Percentiles rank a stretch among this genome's conserved stretches.
These are phyloP conservation scores for Kryptolebias ocellatus DNA, from an alignment of 2,797 vertebrate species.

Conservation along the genomic window DNA sequence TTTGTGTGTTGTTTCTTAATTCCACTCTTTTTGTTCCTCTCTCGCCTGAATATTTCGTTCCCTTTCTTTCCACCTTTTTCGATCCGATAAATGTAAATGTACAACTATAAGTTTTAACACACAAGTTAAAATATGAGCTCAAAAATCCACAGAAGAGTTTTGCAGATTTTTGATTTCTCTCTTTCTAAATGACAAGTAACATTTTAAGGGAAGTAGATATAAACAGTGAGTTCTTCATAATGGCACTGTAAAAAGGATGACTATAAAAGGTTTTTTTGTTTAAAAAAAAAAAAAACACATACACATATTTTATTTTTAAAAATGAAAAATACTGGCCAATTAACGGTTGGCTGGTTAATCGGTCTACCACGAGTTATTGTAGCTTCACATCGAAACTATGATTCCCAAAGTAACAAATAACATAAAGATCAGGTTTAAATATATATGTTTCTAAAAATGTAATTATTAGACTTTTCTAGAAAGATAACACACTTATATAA, in stretches of 20 bases:
- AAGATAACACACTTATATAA: too few relatives aligned
- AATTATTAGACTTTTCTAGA: too few relatives aligned
- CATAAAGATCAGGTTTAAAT: too few relatives aligned
- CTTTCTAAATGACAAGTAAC: background rate
- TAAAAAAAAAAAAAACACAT: too few relatives aligned
- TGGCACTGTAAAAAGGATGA: background rate
- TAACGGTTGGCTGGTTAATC: too few relatives aligned
- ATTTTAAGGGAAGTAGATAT: background rate
- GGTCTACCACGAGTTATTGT: too few relatives aligned
- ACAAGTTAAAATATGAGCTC: slow-evolving; percentile 6
- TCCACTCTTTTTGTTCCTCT: slow-evolving; percentile 45
- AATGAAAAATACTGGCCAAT: too few relatives aligned
- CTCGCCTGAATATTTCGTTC: slow-evolving; percentile 22
- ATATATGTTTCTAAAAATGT: too few relatives aligned
- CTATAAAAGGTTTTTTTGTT: too few relatives aligned
- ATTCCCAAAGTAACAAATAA: too few relatives aligned
- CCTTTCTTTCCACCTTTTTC: slow-evolving; percentile 6
- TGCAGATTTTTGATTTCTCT: background rate
- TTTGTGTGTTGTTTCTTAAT: slow-evolving; percentile 53
- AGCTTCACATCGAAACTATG: too few relatives aligned
- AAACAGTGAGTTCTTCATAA: background rate
- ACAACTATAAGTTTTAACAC: slow-evolving; percentile 2
- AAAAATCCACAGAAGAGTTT: background rate
- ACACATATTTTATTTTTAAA: too few relatives aligned
- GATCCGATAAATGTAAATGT: slow-evolving; percentile 16